Percentiles rank a stretch among this genome's conserved stretches.
Evolutionary conservation across 37 sponge, comb jelly and placozoan genomes (phyloP).

Genomic region (Lycopodina hypogea): DNA sequence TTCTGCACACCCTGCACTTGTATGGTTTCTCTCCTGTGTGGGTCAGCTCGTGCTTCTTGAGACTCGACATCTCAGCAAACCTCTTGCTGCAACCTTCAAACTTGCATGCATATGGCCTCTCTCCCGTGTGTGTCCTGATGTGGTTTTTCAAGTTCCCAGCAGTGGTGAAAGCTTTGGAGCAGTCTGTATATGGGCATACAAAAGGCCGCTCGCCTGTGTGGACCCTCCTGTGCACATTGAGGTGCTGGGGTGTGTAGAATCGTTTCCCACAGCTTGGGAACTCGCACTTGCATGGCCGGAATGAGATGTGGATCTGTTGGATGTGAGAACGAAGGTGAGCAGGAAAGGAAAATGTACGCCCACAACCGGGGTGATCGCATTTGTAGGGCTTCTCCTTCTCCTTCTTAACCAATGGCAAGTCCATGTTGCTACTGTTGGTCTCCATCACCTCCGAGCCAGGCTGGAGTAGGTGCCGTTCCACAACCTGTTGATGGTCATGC

Average conservation of each 20-base stretch:
- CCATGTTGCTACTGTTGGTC: not conserved
- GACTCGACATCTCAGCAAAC: conserved; percentile 87
- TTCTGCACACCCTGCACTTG: conserved; percentile 74
- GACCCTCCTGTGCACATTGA: conserved; percentile 70
- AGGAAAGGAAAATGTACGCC: conserved; percentile 71
- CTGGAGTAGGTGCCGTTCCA: not conserved
- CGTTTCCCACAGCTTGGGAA: conserved; percentile 83
- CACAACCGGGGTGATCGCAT: conserved; percentile 80
- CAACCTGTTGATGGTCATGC: not conserved
- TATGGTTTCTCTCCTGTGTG: conserved; percentile 87
- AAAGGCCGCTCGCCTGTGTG: conserved; percentile 84
- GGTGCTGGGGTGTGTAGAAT: conserved; percentile 83
- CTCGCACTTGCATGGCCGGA: conserved; percentile 80
- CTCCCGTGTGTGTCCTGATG: conserved; percentile 86
- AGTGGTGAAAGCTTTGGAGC: conserved; percentile 80
- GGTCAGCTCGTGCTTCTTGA: conserved; percentile 83
- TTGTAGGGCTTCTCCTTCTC: conserved; percentile 70
- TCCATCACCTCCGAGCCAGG: not conserved
- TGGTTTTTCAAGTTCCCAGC: conserved; percentile 86
- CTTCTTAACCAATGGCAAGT: not conserved
- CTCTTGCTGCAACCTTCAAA: conserved; percentile 66
- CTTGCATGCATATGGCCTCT: conserved; percentile 77
- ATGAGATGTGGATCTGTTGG: conserved; percentile 76
- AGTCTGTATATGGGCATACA: conserved; percentile 74
- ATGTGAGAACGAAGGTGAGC: conserved; percentile 77